Evolutionary conservation across 2,113 vertebrate genomes (phyloP).

Genomic region (Sciurus niger): DNA sequence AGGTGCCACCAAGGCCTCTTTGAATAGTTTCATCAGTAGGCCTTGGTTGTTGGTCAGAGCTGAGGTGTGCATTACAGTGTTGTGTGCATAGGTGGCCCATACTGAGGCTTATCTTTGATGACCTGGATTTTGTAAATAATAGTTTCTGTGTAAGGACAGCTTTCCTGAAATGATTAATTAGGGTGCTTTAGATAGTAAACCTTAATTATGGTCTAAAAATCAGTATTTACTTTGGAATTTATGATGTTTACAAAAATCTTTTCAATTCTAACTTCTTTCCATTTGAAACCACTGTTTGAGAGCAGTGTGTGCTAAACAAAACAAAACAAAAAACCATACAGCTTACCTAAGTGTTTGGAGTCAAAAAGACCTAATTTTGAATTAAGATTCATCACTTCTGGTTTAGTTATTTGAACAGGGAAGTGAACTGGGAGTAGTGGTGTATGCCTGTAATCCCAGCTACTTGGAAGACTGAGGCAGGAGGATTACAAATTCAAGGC

Average conservation of each 20-base stretch:
- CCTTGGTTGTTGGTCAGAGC: conserved; percentile 30
- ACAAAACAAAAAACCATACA: conserved; percentile 15
- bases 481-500: background rate
- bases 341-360: background rate
- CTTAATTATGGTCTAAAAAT: conserved; percentile 58
- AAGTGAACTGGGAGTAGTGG: background rate
- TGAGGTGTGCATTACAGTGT: conserved; percentile 22
- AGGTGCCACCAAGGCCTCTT: background rate
- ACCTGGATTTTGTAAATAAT: conserved; percentile 63
- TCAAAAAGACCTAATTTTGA: background rate
- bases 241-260: conserved; percentile 49
- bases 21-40: conserved; percentile 46
- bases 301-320: conserved; percentile 2
- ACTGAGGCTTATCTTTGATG: conserved; percentile 44
- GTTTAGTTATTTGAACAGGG: conserved; percentile 36
- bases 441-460: background rate
- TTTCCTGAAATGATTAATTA: conserved; percentile 65
- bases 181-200: conserved; percentile 34
- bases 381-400: background rate
- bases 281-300: conserved; percentile 22
- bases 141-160: conserved; percentile 54
- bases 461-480: background rate
- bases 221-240: conserved; percentile 66
- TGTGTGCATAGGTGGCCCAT: background rate
- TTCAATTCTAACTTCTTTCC: conserved; percentile 42